These are phyloP conservation scores for Panzeria rudis DNA, from an alignment of 2,888 invertebrate species.

Conservation along the genomic window DNA sequence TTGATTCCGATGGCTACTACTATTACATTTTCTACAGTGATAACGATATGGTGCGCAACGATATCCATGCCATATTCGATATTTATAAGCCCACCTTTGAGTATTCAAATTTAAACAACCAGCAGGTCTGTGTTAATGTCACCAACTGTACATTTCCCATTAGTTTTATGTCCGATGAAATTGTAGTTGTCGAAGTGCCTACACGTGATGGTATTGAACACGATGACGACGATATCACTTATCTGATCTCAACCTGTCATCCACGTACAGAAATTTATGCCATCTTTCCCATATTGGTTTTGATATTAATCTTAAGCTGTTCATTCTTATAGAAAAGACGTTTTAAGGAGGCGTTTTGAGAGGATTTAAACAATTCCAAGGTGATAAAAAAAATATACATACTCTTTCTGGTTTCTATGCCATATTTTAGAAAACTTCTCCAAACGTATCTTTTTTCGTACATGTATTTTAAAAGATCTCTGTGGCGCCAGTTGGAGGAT, in stretches of 20 bases:
- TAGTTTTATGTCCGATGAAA: constrained; percentile 89
- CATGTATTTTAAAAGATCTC: too few species aligned
- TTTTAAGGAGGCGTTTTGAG: neutral
- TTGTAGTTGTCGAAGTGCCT: constrained; percentile 93
- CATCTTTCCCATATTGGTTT: constrained; percentile 90
- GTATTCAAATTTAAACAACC: constrained; percentile 85
- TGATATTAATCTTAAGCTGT: constrained; percentile 90
- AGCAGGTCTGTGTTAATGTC: constrained; percentile 88
- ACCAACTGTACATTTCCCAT: constrained; percentile 91
- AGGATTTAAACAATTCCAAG: neutral
- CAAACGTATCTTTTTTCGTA: too few species aligned
- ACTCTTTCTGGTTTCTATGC: neutral
- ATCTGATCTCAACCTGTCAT: constrained; percentile 90
- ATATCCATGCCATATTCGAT: constrained; percentile 93
- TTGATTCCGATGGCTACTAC: constrained; percentile 91
- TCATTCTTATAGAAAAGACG: constrained; percentile 88
- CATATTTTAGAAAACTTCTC: neutral
- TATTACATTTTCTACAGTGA: constrained; percentile 96
- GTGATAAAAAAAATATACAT: neutral
- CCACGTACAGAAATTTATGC: constrained; percentile 92
- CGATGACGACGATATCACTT: constrained; percentile 89
- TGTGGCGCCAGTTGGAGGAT: too few species aligned
- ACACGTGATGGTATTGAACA: constrained; percentile 91
- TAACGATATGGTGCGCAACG: constrained; percentile 91
- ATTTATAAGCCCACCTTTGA: constrained; percentile 93